Base-by-base conservation (phyloP, 2,888 invertebrate species). In the Liposcelis brunnea region DNA sequence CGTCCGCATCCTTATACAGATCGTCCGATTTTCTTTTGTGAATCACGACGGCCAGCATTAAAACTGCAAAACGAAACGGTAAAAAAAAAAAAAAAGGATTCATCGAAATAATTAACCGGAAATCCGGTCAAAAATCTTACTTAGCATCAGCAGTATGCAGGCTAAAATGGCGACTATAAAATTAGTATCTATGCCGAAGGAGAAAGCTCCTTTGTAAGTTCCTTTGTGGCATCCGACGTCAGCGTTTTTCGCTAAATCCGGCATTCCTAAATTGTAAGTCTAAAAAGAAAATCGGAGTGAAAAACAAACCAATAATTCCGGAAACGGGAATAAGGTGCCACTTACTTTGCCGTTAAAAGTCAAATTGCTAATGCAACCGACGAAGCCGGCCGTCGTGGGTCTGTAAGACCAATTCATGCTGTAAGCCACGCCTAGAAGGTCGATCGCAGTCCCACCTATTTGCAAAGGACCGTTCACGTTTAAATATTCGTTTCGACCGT, bases 1-100 rank as follows among this genome's bases (percentile, higher is more conserved):
- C 94, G 57, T 97, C 94, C 52, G 91, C 79, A 55, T 94, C 90
- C 59, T 89, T 89, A 58, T 83, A 83, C 35, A 83, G 80, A 68
- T 86, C 78, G 47, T 84, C 84, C 55, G 85, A 84, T 47, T 86
- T 82, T 53, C 87, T 75, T 36, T 82, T 71, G 53, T 87, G 80
- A 55, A 90, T 84, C n/a, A 93, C 84, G 1, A 89, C 85, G 18
- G 87, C 87, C 2, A 94, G 83, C 51, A 91, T 63, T 14, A 94
- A 72, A 48, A 90, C 80, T 70, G 68, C 46, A 63, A 71, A 52
- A 49, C 51, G 52, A 52, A 52, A 46, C 11, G n/a, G 5, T 6
- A n/a, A 32, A 7, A 35, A 6, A 14, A 43, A n/a, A 19, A 43
- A 43, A 43, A n/a, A 7, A 31, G 7, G 8, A 32, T 12, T 19